A percentile compares a stretch with the other conserved stretches of the same genome.
phyloP scores from a whole-genome alignment of 2,888 invertebrate genomes.

The Yponomeuta plumbellus region DNA sequence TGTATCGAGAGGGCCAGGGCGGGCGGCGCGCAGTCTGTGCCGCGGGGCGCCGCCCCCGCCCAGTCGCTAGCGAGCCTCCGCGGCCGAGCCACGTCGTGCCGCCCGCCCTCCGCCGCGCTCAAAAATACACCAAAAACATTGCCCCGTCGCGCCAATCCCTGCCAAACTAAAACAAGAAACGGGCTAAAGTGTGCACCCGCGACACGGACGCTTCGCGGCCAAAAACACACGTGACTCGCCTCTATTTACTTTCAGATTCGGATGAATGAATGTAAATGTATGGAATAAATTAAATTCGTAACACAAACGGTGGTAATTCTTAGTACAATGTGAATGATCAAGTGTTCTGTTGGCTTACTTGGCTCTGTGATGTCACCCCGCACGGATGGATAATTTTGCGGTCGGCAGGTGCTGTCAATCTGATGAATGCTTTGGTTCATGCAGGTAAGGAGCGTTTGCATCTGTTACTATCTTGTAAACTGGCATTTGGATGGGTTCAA shows the following conservation, averaged over 20 bases:
- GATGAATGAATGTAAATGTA: conserved; percentile 29
- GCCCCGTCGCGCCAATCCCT: conserved; percentile 42
- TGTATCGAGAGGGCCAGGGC: conserved; percentile 42
- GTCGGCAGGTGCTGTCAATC: background rate
- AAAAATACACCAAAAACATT: conserved; percentile 33
- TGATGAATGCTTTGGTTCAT: background rate
- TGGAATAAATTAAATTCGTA: conserved; percentile 23
- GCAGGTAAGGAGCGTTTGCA: background rate
- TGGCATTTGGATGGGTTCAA: background rate
- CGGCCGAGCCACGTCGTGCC: conserved; percentile 44
- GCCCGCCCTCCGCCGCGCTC: conserved; percentile 26
- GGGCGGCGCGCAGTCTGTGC: conserved; percentile 57
- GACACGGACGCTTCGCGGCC: background rate
- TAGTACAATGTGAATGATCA: conserved; percentile 38
- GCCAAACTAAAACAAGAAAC: conserved; percentile 30
- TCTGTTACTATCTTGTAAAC: background rate
- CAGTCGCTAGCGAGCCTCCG: conserved; percentile 58
- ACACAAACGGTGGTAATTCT: conserved; percentile 40
- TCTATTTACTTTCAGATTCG: conserved; percentile 27
- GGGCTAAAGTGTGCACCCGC: background rate
- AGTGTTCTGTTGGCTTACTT: conserved; percentile 32
- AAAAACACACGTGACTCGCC: conserved; percentile 24
- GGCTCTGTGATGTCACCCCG: background rate
- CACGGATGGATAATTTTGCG: conserved; percentile 8
- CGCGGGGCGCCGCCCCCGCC: conserved; percentile 46